A percentile compares a stretch with the other conserved stretches of the same genome.
Conservation (phyloP, 2,888 invertebrate genomes). For the Nomada ferruginata region DNA sequence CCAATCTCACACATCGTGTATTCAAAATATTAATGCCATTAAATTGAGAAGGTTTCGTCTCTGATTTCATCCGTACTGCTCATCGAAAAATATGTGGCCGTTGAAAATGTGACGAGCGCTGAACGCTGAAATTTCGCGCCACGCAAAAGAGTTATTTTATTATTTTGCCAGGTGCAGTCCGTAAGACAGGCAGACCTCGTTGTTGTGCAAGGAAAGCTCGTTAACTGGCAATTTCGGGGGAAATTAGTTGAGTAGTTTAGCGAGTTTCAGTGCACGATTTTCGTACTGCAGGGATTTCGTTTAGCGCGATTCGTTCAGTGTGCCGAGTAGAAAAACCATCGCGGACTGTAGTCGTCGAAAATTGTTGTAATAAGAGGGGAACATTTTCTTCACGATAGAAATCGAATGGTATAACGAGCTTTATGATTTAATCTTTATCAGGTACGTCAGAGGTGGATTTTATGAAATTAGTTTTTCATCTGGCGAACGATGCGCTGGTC, state of each 20-base stretch:
- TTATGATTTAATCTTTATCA: neutral
- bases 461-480: neutral
- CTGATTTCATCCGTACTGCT: too few species aligned
- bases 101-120: too few species aligned
- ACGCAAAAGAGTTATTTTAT: constrained; percentile 13
- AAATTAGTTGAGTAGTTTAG: constrained; percentile 33
- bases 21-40: too few species aligned
- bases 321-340: neutral
- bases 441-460: neutral
- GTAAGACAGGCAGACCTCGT: constrained; percentile 18
- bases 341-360: neutral
- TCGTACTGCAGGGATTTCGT: constrained; percentile 8
- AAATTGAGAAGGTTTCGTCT: too few species aligned
- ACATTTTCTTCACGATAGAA: neutral
- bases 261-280: constrained; percentile 19
- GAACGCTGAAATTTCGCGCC: neutral
- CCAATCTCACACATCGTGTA: too few species aligned
- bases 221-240: constrained; percentile 34
- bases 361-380: neutral
- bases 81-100: too few species aligned
- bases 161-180: constrained; percentile 9
- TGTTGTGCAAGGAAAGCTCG: constrained; percentile 27
- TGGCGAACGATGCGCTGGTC: neutral
- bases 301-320: constrained; percentile 17
- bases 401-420: neutral